A percentile compares a stretch with the other conserved stretches of the same genome.
Evolutionary conservation across 2,797 vertebrate genomes (phyloP).

Genomic region (Pteropus rufus): DNA sequence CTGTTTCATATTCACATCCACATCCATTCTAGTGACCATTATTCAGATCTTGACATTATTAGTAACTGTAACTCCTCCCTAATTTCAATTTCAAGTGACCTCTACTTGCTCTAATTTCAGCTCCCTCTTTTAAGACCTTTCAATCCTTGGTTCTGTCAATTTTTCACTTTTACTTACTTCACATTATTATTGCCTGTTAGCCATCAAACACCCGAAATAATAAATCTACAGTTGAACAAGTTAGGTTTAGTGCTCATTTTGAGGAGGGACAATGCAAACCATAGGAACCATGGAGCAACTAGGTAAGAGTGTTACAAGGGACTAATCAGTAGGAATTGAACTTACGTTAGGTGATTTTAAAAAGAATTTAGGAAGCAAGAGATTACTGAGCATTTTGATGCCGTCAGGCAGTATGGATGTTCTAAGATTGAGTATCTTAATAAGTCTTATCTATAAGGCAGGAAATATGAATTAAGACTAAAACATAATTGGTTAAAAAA

Average conservation of each 20-base stretch:
- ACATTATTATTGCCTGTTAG: not conserved
- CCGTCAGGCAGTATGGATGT: not conserved
- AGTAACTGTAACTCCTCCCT: not conserved
- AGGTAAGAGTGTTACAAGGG: not conserved
- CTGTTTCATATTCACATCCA: not conserved
- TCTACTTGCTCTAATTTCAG: not conserved
- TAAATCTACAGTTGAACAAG: not conserved
- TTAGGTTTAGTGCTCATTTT: not conserved
- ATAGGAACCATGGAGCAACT: not conserved
- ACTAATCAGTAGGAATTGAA: not conserved
- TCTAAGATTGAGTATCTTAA: not conserved
- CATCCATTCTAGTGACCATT: not conserved
- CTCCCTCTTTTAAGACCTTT: not conserved
- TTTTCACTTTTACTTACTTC: not conserved
- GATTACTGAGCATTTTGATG: not conserved
- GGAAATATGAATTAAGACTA: not conserved
- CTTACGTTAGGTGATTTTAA: not conserved
- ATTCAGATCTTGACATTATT: not conserved
- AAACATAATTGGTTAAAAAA: not conserved
- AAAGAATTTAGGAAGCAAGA: not conserved
- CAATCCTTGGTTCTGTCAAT: not conserved
- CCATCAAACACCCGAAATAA: not conserved
- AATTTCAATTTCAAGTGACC: not conserved
- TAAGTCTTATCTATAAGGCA: not conserved
- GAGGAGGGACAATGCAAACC: not conserved